Conservation (phyloP, 2,797 vertebrate genomes). For the Rhyacichthys aspro region DNA sequence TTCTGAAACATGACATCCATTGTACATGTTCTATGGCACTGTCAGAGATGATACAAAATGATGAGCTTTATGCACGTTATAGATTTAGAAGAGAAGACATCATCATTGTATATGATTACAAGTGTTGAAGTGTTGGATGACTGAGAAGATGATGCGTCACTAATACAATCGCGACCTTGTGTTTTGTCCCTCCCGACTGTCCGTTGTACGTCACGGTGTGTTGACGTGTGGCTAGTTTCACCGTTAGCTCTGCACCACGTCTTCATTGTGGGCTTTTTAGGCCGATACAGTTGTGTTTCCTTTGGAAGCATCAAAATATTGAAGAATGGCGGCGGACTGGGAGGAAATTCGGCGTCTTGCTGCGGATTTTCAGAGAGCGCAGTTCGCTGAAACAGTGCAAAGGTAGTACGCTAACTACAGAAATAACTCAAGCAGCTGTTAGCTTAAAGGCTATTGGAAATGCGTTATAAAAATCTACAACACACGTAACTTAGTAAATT, state of each 20-base stretch:
- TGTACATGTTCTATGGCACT: no score
- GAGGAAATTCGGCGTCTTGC: conserved; percentile 93
- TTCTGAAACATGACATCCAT: no score
- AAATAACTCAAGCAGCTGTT: conserved; percentile 5
- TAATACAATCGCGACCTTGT: not conserved
- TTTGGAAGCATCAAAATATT: not conserved
- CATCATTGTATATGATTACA: no score
- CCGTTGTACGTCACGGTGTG: conserved; percentile 50
- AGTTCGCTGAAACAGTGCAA: conserved; percentile 90
- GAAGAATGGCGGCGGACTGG: conserved; percentile 89
- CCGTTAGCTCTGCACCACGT: conserved; percentile 3
- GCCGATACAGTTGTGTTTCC: not conserved
- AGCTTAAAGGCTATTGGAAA: conserved; percentile 39
- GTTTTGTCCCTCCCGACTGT: conserved; percentile 31
- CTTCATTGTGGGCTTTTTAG: not conserved
- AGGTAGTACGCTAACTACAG: conserved; percentile 72
- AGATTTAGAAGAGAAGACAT: no score
- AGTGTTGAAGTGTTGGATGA: no score
- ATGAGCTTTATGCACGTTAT: no score
- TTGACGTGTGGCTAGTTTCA: conserved; percentile 69
- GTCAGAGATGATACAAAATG: no score
- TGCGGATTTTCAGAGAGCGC: conserved; percentile 93
- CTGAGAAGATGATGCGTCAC: no score
- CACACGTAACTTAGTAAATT: no score
- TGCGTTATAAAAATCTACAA: not conserved